These are phyloP conservation scores for Tupiocoris notatus DNA, from an alignment of 2,888 invertebrate genomes.

Conservation along the genomic window DNA sequence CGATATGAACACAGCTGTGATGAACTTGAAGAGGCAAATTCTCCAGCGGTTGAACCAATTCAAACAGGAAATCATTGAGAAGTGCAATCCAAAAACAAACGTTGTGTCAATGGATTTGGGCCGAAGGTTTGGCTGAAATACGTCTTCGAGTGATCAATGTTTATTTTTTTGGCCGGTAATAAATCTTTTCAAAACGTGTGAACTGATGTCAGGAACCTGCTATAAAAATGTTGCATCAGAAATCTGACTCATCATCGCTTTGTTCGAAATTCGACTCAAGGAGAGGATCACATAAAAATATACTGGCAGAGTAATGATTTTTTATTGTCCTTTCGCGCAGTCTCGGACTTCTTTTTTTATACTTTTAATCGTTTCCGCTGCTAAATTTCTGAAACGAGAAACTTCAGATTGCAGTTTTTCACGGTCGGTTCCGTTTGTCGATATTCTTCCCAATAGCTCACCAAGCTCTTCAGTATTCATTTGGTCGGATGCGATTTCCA, in stretches of 20 bases:
- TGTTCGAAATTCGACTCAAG: too few species aligned
- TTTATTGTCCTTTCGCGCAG: too few species aligned
- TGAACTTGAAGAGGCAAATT: neutral
- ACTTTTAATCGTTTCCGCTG: neutral
- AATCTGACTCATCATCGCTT: too few species aligned
- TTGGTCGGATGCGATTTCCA: neutral
- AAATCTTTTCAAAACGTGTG: neutral
- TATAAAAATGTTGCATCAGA: too few species aligned
- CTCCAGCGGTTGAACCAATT: constrained; percentile 12
- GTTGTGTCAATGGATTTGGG: neutral
- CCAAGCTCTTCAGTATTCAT: neutral
- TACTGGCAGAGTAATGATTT: too few species aligned
- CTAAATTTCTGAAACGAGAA: neutral
- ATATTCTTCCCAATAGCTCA: neutral
- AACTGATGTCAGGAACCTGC: too few species aligned
- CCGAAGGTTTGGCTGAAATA: neutral
- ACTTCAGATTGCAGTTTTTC: neutral
- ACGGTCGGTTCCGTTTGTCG: neutral
- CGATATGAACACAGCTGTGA: constrained; percentile 10
- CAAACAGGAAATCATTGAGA: neutral
- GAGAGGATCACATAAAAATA: too few species aligned
- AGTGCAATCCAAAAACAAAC: constrained; percentile 7
- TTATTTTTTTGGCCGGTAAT: neutral
- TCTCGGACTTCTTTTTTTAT: neutral
- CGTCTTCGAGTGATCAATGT: too few species aligned